Conservation (phyloP, 1,140 invertebrate genomes). For the Drosophila orena region DNA sequence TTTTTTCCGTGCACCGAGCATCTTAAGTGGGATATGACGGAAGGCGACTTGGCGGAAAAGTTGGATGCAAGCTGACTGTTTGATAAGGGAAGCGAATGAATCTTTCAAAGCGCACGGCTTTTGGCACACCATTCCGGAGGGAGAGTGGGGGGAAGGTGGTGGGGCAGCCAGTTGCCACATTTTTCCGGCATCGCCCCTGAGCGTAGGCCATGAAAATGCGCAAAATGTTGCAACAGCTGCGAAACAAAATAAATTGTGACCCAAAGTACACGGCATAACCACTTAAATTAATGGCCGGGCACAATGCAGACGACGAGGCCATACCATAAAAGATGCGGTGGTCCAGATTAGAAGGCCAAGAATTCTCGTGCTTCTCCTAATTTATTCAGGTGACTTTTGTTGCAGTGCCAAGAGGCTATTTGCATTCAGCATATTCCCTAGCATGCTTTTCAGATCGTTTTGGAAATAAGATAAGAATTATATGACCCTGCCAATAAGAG, state of each 20-base stretch:
- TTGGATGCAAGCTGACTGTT: constrained; percentile 47
- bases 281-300: constrained; percentile 44
- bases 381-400: constrained; percentile 19
- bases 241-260: constrained; percentile 39
- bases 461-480: background rate
- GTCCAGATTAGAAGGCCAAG: constrained; percentile 22
- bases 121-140: constrained; percentile 21
- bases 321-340: constrained; percentile 37
- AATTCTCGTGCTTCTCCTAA: background rate
- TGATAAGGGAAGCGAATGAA: constrained; percentile 66
- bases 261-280: constrained; percentile 33
- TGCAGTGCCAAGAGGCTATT: background rate
- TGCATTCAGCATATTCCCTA: constrained; percentile 1
- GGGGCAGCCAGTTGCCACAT: constrained; percentile 27
- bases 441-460: constrained; percentile 22
- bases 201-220: constrained; percentile 62
- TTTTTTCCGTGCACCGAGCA: background rate
- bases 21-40: constrained; percentile 43
- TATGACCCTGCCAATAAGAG: background rate
- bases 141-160: constrained; percentile 8
- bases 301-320: constrained; percentile 22
- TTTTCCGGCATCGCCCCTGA: constrained; percentile 37
- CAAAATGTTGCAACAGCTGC: constrained; percentile 50
- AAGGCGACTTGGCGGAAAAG: constrained; percentile 48
- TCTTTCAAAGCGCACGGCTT: constrained; percentile 46